These are phyloP conservation scores for Setophaga petechia DNA, from an alignment of 2,113 vertebrate genomes.

Conservation along the genomic window DNA sequence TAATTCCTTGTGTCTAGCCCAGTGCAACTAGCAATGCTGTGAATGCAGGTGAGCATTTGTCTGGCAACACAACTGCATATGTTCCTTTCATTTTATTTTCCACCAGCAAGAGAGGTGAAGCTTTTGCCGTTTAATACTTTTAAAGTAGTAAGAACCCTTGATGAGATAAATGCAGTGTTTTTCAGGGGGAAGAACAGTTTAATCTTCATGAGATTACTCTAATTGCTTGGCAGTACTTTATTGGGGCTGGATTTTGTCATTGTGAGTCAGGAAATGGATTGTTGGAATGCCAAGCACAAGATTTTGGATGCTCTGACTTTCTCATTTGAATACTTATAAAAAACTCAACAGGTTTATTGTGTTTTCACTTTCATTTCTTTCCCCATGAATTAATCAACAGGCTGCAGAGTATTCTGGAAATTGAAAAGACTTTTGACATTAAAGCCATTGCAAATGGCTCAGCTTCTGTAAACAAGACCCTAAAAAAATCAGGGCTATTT, in stretches of 20 bases:
- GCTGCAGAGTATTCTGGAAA: background rate
- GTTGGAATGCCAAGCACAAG: background rate
- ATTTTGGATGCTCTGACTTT: background rate
- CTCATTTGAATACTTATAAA: background rate
- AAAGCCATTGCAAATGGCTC: background rate
- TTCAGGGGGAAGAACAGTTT: background rate
- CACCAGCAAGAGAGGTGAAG: background rate
- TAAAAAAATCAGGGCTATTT: background rate
- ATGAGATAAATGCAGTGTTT: conserved; percentile 13
- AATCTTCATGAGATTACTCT: background rate
- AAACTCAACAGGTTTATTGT: background rate
- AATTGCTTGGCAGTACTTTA: background rate
- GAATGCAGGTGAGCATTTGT: background rate
- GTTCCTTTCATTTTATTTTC: background rate
- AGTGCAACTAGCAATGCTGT: background rate
- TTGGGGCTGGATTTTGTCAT: background rate
- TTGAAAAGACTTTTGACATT: background rate
- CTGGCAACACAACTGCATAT: fast-evolving
- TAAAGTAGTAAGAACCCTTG: background rate
- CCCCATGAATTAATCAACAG: background rate
- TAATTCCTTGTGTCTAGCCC: background rate
- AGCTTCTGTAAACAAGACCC: background rate
- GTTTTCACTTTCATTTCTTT: background rate
- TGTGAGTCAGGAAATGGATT: background rate
- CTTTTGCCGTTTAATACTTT: background rate